These are phyloP conservation scores for Vanessa atalanta DNA, from an alignment of 1,140 invertebrate genomes.

Conservation along the genomic window DNA sequence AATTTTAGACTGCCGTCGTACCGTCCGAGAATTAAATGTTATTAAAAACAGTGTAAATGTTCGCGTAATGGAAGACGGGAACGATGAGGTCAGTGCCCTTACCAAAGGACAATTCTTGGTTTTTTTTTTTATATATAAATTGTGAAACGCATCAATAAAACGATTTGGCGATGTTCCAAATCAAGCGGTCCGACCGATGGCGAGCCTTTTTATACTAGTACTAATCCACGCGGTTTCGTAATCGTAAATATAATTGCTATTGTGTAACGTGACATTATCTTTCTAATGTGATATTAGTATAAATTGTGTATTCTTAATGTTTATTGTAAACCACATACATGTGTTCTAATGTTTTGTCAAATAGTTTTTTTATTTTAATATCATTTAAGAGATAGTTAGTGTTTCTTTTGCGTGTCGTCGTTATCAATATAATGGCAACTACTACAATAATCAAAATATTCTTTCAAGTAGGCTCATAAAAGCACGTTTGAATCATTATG, in stretches of 20 bases:
- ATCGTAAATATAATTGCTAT: slow-evolving; percentile 33
- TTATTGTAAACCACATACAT: no score
- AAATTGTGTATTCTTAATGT: not conserved
- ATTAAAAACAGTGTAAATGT: slow-evolving; percentile 8
- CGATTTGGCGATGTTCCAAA: slow-evolving; percentile 40
- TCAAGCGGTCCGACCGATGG: slow-evolving; percentile 35
- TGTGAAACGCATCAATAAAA: slow-evolving; percentile 33
- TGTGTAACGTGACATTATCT: slow-evolving; percentile 30
- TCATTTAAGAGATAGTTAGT: no score
- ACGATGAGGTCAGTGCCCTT: slow-evolving; percentile 52
- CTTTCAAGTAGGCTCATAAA: no score
- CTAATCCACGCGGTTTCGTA: slow-evolving; percentile 29
- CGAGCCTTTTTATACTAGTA: slow-evolving; percentile 23
- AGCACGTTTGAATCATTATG: no score
- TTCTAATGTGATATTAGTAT: not conserved
- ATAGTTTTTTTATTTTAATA: no score
- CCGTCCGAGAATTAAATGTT: not conserved
- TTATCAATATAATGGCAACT: no score
- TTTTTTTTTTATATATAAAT: slow-evolving; percentile 20
- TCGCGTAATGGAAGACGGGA: slow-evolving; percentile 44
- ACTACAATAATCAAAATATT: no score
- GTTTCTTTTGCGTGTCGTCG: no score
- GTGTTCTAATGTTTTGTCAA: no score
- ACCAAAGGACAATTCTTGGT: slow-evolving; percentile 22
- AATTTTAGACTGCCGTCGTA: not conserved